These are phyloP conservation scores for Tyrannus savana DNA, from an alignment of 2,113 vertebrate genomes.

Conservation along the genomic window DNA sequence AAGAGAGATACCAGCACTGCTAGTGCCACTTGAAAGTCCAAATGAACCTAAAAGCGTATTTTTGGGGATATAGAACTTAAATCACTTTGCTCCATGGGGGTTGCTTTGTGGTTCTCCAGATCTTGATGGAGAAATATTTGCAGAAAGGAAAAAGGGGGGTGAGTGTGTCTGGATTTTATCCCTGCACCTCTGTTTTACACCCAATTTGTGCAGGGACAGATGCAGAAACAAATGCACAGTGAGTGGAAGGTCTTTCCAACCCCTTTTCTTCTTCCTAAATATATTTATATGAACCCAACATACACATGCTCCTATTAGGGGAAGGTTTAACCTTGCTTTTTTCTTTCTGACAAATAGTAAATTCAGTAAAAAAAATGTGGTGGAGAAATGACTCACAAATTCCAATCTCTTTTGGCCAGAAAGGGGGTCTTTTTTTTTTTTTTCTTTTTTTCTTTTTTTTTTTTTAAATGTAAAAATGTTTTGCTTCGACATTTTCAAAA, in stretches of 20 bases:
- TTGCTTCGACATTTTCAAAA: conserved; percentile 48
- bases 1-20: not conserved
- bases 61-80: not conserved
- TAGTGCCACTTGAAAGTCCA: not conserved
- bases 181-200: not conserved
- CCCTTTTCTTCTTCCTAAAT: not conserved
- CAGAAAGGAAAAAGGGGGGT: not conserved
- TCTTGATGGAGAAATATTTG: not conserved
- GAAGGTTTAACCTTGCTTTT: not conserved
- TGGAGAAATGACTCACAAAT: conserved; percentile 43
- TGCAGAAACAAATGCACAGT: not conserved
- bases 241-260: not conserved
- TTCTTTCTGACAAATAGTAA: conserved; percentile 33
- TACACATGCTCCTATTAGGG: not conserved
- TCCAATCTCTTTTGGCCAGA: conserved; percentile 25
- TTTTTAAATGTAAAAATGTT: conserved; percentile 15
- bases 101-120: not conserved
- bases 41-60: not conserved
- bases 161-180: not conserved
- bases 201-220: not conserved
- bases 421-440: not conserved
- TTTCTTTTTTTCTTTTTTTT: not conserved
- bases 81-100: accelerated
- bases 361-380: conserved; percentile 42
- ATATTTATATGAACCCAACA: not conserved